phyloP scores from a whole-genome alignment of 2,888 invertebrate species.

The Hypolimnas misippus region DNA sequence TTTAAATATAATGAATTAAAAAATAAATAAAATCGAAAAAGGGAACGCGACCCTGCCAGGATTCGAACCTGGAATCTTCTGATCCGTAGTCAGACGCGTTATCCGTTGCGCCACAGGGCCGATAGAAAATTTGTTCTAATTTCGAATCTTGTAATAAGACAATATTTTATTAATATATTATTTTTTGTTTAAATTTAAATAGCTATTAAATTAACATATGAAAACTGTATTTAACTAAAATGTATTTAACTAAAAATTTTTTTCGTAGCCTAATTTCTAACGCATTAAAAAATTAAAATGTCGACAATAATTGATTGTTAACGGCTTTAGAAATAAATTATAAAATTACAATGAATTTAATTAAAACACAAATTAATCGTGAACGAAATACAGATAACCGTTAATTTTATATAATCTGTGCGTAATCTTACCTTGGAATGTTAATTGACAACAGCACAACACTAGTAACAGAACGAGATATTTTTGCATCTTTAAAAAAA shows the following conservation, averaged over 20 bases:
- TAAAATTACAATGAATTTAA: background rate
- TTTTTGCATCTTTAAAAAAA: slow-evolving; percentile 12
- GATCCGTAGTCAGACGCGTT: slow-evolving; percentile 90
- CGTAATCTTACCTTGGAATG: slow-evolving; percentile 27
- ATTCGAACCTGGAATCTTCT: slow-evolving; percentile 87
- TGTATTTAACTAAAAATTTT: too few relatives aligned
- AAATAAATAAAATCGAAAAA: slow-evolving; percentile 36
- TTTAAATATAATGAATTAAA: background rate
- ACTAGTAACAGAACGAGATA: slow-evolving; percentile 13
- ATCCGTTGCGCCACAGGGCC: slow-evolving; percentile 87
- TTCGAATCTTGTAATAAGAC: background rate
- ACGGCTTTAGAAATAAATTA: background rate
- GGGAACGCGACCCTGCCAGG: slow-evolving; percentile 82
- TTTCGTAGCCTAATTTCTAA: too few relatives aligned
- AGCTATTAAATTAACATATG: too few relatives aligned
- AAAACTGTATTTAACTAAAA: too few relatives aligned
- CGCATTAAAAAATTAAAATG: background rate
- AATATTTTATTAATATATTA: background rate
- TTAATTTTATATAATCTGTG: background rate
- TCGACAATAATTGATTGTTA: too few relatives aligned
- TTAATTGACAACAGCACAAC: slow-evolving; percentile 20
- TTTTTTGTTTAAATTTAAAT: background rate
- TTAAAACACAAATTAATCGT: background rate
- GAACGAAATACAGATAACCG: background rate
- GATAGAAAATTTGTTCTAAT: slow-evolving; percentile 17